Evolutionary conservation across 1,140 invertebrate genomes (phyloP), one percentile per base, ranked within the genome.

Genomic region (Rhizoglyphus robini): DNA sequence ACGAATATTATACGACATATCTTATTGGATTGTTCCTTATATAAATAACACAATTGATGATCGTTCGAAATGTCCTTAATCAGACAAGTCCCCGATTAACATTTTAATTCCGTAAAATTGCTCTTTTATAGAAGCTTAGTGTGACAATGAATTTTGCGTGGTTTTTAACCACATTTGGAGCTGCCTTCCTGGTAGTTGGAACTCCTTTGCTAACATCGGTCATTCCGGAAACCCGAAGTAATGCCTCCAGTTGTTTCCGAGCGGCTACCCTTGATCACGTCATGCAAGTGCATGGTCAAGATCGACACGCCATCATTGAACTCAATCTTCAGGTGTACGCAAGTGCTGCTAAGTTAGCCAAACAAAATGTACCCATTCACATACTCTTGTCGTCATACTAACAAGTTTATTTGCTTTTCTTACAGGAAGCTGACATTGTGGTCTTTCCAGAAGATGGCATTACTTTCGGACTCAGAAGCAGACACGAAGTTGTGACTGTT

Each of bases 381-480:
- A 30, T 11, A 57, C 11, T n/a, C n/a, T 11, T 11, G 5, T 8
- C 48, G 20, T 11, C 20, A 23, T 11, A 51, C 29, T 5, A 23
- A n/a, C n/a, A n/a, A n/a, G n/a, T n/a, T n/a, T 18, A 63, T 29
- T 63, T 58, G 18, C 15, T 13, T 46, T 64, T 18, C 13, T 47
- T 65, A n/a, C n/a, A 87, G 83, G 74, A 77, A 59, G 82, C 80
- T 0, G 84, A 91, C 67, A 88, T 93, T 18, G 78, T 92, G 3
- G 85, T 91, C 1, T 91, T 91, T 72, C 88, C 89, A 0, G 89
- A 92, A 75, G 78, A 81, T 71, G 83, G 83, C 8, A 59, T 72
- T 2, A 60, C 67, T 49, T 23, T n/a, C 1, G 11, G 32, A 0
- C 47, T 25, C 11, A 1, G 0, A 0, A 13, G 15, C 3, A 25